Base-by-base conservation (phyloP, 2,113 vertebrate species). In the Brachyhypopomus occidentalis region DNA sequence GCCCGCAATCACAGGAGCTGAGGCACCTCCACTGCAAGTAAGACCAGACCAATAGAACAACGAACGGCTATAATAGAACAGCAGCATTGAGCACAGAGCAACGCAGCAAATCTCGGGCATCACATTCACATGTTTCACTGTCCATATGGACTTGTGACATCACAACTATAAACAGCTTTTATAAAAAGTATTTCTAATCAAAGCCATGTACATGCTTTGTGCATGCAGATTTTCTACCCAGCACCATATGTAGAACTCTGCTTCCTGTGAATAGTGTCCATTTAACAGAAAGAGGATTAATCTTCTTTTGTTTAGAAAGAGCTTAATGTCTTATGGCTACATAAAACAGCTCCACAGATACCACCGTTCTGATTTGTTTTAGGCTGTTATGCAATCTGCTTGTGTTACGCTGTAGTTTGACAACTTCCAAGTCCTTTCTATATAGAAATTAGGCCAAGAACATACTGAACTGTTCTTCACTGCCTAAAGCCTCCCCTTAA, bases 341-440 rank as follows among this genome's bases (percentile, higher is more conserved):
- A 41, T 63, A 36, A 60, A 67, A 72, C 62, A 81, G 55, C 63
- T 60, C 41, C 79, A n/a, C 69, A 78, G 71, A 85, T 64, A 80
- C 48, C 74, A 83, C 78, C 83, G 66, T 77, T 71, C 77, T 80
- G 78, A 86, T 86, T 85, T 77, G 58, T 73, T 83, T 77, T 70
- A 70, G 45, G 69, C 30, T 72, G 55, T 80, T 77, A 74, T 62
- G 69, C 71, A 83, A 78, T 80, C 84, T 72, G 75, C 77, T 64
- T 59, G 23, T 48, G 12, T 9, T 20, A 3, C 58, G 34, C 41
- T 75, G 71, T 66, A 36, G 70, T 67, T 48, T 48, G 72, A 59
- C 60, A 20, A 55, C 41, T 75, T 71, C 77, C 30, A 56, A 72
- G 30, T 80, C 25, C 45, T 45, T 52, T 52, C 67, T 30, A 58